A percentile compares a stretch with the other conserved stretches of the same genome.
Conservation (phyloP, 2,113 vertebrate species). For the Daphoenositta chrysoptera region DNA sequence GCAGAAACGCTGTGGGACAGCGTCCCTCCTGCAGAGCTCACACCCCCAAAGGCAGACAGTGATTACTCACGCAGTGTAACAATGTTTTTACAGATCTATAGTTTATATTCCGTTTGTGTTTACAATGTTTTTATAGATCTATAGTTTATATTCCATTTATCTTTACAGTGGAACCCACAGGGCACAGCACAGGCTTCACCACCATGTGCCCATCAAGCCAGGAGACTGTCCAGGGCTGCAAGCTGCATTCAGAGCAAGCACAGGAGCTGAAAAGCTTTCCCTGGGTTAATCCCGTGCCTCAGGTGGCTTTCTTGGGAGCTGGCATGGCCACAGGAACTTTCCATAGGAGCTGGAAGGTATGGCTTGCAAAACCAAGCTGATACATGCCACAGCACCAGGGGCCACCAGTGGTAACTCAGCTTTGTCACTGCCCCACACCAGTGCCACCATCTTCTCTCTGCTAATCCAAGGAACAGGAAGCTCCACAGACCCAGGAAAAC, state of each 20-base stretch:
- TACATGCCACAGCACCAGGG: accelerated
- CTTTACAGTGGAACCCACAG: background rate
- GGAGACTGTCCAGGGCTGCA: background rate
- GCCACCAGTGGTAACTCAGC: background rate
- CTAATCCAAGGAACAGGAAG: background rate
- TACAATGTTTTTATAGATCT: background rate
- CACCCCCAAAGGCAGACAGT: background rate
- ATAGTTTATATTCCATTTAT: background rate
- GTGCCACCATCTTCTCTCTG: background rate
- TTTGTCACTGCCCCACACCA: background rate
- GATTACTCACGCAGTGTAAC: background rate
- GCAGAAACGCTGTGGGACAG: background rate
- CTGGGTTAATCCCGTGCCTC: background rate
- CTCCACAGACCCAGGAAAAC: background rate
- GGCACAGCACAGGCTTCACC: background rate
- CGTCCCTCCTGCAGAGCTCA: background rate
- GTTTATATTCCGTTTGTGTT: background rate
- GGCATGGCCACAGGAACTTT: background rate
- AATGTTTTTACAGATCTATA: background rate
- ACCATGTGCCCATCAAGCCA: background rate
- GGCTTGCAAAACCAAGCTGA: background rate
- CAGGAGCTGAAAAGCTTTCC: background rate
- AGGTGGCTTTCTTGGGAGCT: background rate
- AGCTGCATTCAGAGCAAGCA: background rate
- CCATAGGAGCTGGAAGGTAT: background rate